phyloP scores from a whole-genome alignment of 2,113 vertebrate species.

The Cyanoliseus patagonus region DNA sequence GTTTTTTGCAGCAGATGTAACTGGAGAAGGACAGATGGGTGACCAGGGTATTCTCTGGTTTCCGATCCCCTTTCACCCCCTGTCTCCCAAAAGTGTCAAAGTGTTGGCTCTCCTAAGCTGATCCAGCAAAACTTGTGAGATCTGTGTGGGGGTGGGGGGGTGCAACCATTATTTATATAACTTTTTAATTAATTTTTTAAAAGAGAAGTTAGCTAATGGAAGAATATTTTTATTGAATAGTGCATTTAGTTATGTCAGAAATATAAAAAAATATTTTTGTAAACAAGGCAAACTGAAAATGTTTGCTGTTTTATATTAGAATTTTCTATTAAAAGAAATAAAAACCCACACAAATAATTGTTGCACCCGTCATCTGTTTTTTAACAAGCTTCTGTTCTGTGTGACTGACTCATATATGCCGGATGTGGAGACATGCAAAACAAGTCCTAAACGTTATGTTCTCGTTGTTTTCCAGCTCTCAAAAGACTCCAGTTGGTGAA shows the following conservation, averaged over 20 bases:
- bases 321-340: constrained; percentile 70
- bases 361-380: constrained; percentile 64
- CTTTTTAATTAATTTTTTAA: constrained; percentile 56
- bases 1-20: constrained; percentile 12
- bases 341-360: constrained; percentile 64
- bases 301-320: constrained; percentile 71
- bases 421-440: constrained; percentile 72
- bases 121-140: constrained; percentile 14
- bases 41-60: not conserved
- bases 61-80: not conserved
- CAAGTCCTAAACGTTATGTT: constrained; percentile 71
- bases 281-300: constrained; percentile 67
- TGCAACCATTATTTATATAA: constrained; percentile 63
- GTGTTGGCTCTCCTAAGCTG: constrained; percentile 48
- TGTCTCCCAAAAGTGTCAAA: constrained; percentile 13
- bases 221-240: constrained; percentile 65
- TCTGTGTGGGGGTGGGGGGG: constrained; percentile 12
- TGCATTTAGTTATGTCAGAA: constrained; percentile 73
- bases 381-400: constrained; percentile 64
- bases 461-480: not conserved
- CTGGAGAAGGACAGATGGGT: constrained; percentile 28
- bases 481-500: not conserved
- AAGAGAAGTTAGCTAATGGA: constrained; percentile 56
- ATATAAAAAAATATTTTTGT: constrained; percentile 71
- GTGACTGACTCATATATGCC: constrained; percentile 38